A percentile compares a stretch with the other conserved stretches of the same genome.
Evolutionary conservation across 2,797 vertebrate genomes (phyloP).

Genomic region (Salarias fasciatus): DNA sequence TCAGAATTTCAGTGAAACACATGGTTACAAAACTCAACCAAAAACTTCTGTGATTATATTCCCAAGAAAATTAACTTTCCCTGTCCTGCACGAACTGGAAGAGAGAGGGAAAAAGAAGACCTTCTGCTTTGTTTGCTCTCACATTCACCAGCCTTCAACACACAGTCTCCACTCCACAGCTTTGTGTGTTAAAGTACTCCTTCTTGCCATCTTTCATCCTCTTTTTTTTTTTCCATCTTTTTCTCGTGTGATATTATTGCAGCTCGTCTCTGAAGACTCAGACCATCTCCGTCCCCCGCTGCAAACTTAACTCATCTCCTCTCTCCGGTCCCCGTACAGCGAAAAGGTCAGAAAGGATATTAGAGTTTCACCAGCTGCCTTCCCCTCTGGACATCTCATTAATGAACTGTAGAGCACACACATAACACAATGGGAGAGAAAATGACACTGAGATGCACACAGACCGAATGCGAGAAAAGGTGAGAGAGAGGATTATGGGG

Average conservation of each 20-base stretch:
- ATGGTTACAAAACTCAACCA: neutral
- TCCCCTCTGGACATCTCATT: slow-evolving; percentile 70
- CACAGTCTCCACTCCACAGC: slow-evolving; percentile 4
- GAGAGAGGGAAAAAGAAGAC: slow-evolving; percentile 1
- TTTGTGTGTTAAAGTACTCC: slow-evolving; percentile 11
- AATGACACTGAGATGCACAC: slow-evolving; percentile 36
- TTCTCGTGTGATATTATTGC: slow-evolving; percentile 13
- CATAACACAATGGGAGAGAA: slow-evolving; percentile 60
- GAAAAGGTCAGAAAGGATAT: slow-evolving; percentile 77
- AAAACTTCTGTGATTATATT: neutral
- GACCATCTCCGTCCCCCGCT: slow-evolving; percentile 12
- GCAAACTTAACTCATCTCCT: slow-evolving; percentile 37
- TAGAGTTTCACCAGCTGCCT: slow-evolving; percentile 75
- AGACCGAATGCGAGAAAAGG: slow-evolving; percentile 49
- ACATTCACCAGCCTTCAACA: slow-evolving; percentile 2
- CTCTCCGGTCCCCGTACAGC: slow-evolving; percentile 23
- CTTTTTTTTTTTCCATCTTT: neutral
- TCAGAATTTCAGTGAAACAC: neutral
- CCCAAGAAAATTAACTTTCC: neutral
- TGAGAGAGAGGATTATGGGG: slow-evolving; percentile 7
- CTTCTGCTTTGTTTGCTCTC: neutral
- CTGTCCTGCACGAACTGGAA: neutral
- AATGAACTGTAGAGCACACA: slow-evolving; percentile 66
- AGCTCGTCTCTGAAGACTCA: slow-evolving; percentile 31
- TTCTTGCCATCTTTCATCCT: slow-evolving; percentile 12